These are phyloP conservation scores for Tursiops truncatus DNA, from an alignment of 2,113 vertebrate species.

Conservation along the genomic window DNA sequence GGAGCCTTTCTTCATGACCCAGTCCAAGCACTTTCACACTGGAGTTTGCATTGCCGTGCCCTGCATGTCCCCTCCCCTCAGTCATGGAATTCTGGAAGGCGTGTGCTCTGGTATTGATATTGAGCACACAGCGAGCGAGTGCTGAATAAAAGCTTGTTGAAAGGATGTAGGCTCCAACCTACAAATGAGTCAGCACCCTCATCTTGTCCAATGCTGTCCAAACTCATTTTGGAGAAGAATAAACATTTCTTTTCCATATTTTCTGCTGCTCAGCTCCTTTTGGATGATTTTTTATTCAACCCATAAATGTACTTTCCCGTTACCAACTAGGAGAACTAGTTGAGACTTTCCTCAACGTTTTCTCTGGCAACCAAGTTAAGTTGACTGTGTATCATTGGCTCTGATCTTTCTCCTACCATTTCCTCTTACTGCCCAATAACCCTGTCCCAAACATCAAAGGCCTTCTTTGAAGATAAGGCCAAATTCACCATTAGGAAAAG, in stretches of 20 bases:
- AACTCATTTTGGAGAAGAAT: constrained; percentile 22
- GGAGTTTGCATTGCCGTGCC: background rate
- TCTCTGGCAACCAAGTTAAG: constrained; percentile 78
- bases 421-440: constrained; percentile 76
- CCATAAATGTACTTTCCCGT: background rate
- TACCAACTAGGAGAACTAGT: constrained; percentile 11
- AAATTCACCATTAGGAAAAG: constrained; percentile 81
- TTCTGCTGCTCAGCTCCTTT: background rate
- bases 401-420: constrained; percentile 70
- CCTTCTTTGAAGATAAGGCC: constrained; percentile 84
- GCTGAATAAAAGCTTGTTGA: background rate
- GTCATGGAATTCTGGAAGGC: background rate
- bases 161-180: background rate
- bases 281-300: background rate
- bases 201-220: background rate
- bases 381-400: constrained; percentile 71
- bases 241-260: background rate
- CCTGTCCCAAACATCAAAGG: constrained; percentile 80
- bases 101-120: background rate
- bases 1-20: background rate
- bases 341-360: constrained; percentile 75
- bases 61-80: background rate
- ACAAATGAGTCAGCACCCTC: background rate
- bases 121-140: background rate
- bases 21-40: background rate